phyloP scores from a whole-genome alignment of 2,113 vertebrate genomes.

The Dipodomys stephensi region DNA sequence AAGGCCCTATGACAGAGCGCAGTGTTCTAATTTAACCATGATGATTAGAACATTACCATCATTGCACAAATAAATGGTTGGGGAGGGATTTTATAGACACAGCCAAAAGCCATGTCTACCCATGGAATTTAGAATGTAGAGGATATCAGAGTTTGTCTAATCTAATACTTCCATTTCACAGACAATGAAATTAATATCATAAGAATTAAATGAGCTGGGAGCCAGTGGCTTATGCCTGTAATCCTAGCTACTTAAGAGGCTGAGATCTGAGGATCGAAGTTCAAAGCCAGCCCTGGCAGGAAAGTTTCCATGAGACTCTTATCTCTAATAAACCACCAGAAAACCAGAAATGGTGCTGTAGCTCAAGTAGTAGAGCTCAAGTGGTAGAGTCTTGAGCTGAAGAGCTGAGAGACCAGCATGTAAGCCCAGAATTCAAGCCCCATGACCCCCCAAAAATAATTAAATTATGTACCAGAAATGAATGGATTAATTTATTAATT shows the following conservation, averaged over 20 bases:
- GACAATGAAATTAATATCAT: background rate
- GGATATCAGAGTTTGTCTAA: background rate
- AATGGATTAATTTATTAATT: no score
- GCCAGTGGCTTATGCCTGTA: no score
- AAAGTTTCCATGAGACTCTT: no score
- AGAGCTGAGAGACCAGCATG: no score
- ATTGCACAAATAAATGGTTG: conserved; percentile 22
- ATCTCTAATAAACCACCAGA: no score
- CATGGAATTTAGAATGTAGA: conserved; percentile 31
- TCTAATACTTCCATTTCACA: conserved; percentile 29
- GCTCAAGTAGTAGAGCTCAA: no score
- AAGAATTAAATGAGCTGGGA: background rate
- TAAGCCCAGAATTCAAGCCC: no score
- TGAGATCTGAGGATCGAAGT: no score
- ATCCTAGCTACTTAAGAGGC: no score
- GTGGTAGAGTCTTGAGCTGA: no score
- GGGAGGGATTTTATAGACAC: background rate
- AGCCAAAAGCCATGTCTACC: background rate
- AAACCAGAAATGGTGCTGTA: no score
- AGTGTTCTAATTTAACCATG: conserved; percentile 57
- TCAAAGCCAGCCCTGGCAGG: no score
- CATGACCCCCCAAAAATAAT: background rate
- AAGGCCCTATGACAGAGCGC: conserved; percentile 48
- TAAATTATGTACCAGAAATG: background rate
- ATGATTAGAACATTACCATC: conserved; percentile 35